Conservation (phyloP, 2,888 invertebrate species). For the Hofmannophila pseudospretella region DNA sequence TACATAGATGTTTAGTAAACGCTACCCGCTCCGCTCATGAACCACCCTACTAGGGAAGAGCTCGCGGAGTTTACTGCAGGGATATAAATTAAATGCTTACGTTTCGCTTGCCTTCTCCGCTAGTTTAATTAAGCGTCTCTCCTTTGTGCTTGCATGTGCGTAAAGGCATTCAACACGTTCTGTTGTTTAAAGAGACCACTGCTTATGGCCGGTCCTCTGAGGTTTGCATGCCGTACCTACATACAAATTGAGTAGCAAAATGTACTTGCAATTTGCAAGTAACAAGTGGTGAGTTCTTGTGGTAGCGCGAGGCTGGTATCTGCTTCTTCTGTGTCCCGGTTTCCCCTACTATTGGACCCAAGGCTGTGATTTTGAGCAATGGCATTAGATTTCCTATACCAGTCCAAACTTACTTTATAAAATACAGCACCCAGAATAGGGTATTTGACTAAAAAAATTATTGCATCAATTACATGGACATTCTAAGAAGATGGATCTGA, state of each 20-base stretch:
- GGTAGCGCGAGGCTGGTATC: background rate
- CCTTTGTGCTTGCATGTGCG: slow-evolving; percentile 70
- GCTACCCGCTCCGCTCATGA: slow-evolving; percentile 34
- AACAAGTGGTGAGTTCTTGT: background rate
- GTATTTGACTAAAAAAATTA: no score
- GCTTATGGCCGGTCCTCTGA: background rate
- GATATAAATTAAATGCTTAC: slow-evolving; percentile 77
- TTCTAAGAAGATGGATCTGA: no score
- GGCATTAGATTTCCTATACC: background rate
- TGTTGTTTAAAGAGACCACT: slow-evolving; percentile 47
- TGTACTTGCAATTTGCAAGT: background rate
- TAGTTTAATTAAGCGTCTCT: slow-evolving; percentile 76
- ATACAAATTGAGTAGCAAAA: background rate
- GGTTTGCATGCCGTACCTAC: background rate
- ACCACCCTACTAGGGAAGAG: slow-evolving; percentile 41
- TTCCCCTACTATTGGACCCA: no score
- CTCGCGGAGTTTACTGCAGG: slow-evolving; percentile 75
- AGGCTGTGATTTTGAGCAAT: background rate
- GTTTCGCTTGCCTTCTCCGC: slow-evolving; percentile 70
- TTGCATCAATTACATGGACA: background rate
- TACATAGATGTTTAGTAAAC: no score
- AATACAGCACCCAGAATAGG: background rate
- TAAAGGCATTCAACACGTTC: slow-evolving; percentile 58
- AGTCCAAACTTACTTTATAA: no score
- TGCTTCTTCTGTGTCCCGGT: no score